Base-by-base conservation (phyloP, 2,113 vertebrate genomes). In the Percopsis transmontana region DNA sequence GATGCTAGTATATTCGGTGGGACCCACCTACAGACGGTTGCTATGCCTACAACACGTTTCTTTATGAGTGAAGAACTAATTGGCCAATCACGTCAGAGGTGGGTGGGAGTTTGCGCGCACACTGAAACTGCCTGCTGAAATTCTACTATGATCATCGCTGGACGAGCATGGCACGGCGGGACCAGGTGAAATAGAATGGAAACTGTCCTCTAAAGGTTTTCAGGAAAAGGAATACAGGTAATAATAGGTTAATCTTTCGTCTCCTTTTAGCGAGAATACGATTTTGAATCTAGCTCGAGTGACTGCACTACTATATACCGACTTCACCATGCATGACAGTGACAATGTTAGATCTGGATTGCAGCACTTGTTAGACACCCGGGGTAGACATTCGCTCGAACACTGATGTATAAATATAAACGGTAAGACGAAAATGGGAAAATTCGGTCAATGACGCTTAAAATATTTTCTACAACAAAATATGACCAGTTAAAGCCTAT, bases 1-100 rank as follows among this genome's bases (percentile, higher is more conserved):
- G 52, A 42, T 70, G 3, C 9, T 5, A 15, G 21, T 33, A 65
- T 24, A 12, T 18, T 7, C 20, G 51, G 11, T 40, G 68, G 54
- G 55, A 51, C 74, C 80, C 81, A 21, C 85, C 90, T 72, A 38
- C 44, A 19, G 19, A 50, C 18, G 84, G 91, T 91, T 92, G 86
- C 90, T 90, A 91, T 91, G 86, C 79, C 86, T 86, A 88, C 89
- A 84, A 16, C 39, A 2, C 33, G 63, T 73, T 58, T 66, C 61
- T 73, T 40, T 9, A 0, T 50, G 84, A 86, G 10, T 73, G 86
- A 86, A 62, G 14, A 42, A 0, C 0, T 0, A 0, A 3, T 4
- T 0, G 60, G 40, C 90, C 90, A 93, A 90, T 91, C 27, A 40
- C 70, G 69, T 1, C 5, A 0, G 23, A 48, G 62, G 20, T 63